Conservation (phyloP, 2,888 invertebrate species). For the Penaeus monodon region DNA sequence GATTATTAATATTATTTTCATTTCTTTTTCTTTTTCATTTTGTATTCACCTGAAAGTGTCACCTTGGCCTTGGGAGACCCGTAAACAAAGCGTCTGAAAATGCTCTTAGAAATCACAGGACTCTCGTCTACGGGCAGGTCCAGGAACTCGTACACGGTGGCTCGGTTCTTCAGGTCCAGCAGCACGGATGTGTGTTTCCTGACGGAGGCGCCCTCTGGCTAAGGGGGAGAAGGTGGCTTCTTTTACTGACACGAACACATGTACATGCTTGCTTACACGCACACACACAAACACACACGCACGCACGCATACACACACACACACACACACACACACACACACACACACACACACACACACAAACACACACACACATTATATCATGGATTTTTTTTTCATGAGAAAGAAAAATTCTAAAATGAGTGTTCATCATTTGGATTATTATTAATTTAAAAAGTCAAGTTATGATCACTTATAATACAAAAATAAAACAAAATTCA, state of each 20-base stretch:
- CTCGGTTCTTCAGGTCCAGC: constrained; percentile 73
- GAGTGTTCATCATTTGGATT: too few relatives aligned
- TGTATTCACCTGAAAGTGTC: constrained; percentile 67
- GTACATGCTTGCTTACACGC: background rate
- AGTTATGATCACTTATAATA: too few relatives aligned
- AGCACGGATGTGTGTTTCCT: constrained; percentile 74
- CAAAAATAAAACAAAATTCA: too few relatives aligned
- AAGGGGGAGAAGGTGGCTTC: background rate
- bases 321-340: too few relatives aligned
- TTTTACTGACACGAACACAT: background rate
- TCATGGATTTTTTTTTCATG: too few relatives aligned
- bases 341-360: too few relatives aligned
- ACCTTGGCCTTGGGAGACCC: constrained; percentile 72
- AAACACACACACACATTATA: too few relatives aligned
- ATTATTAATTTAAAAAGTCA: too few relatives aligned
- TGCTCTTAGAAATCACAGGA: constrained; percentile 72
- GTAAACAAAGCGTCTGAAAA: constrained; percentile 72
- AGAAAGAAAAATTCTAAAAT: too few relatives aligned
- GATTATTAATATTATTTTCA: too few relatives aligned
- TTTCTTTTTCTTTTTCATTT: background rate
- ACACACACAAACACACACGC: too few relatives aligned
- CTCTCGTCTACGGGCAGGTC: constrained; percentile 74
- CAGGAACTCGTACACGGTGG: constrained; percentile 72
- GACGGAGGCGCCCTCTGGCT: constrained; percentile 73
- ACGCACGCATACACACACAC: too few relatives aligned